Conservation (phyloP, 2,797 vertebrate species). For the Cryptoblepharus egeriae region DNA sequence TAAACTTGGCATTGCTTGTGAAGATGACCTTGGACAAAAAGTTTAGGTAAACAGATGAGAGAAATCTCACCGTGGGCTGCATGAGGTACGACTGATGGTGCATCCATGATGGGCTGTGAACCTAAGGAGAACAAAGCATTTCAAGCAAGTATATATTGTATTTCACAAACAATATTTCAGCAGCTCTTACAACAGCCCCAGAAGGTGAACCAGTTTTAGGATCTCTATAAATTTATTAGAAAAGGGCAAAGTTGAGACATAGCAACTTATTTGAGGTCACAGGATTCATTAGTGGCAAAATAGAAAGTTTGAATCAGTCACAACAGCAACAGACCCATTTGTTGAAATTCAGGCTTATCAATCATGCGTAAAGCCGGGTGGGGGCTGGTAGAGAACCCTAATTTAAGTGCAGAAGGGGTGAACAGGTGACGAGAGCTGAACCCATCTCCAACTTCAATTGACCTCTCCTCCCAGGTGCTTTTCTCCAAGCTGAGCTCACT, state of each 20-base stretch:
- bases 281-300: not conserved
- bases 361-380: not conserved
- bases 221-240: not conserved
- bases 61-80: conserved; percentile 88
- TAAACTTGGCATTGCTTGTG: not conserved
- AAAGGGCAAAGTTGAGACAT: not conserved
- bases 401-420: not conserved
- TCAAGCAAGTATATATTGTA: not conserved
- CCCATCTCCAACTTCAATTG: no score
- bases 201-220: not conserved
- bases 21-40: not conserved
- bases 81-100: conserved; percentile 94
- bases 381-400: not conserved
- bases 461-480: not conserved
- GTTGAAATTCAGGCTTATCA: not conserved
- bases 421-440: not conserved
- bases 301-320: not conserved
- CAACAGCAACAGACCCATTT: not conserved
- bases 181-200: not conserved
- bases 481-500: not conserved
- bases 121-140: conserved; percentile 67
- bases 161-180: not conserved
- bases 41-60: not conserved
- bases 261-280: not conserved
- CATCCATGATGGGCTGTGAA: conserved; percentile 92